A percentile compares a stretch with the other conserved stretches of the same genome.
These are phyloP conservation scores for Lottia scabra DNA, from an alignment of 2,888 invertebrate genomes.

Conservation along the genomic window DNA sequence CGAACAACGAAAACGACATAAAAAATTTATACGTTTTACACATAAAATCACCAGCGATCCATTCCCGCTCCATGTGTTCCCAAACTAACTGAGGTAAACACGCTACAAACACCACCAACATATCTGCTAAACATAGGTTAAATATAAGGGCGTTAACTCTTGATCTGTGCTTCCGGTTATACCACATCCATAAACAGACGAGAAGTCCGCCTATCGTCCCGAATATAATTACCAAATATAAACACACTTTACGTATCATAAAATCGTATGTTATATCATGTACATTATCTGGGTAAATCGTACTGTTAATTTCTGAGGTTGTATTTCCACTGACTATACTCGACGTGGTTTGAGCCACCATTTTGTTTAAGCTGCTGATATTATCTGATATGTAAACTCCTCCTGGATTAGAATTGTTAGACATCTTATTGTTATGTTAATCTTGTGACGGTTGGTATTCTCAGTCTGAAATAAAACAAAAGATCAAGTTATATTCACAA, in stretches of 20 bases:
- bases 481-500: too few relatives aligned
- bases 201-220: constrained; percentile 58
- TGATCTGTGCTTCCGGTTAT: constrained; percentile 49
- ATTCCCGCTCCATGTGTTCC: constrained; percentile 62
- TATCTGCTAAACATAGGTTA: constrained; percentile 65
- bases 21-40: constrained; percentile 66
- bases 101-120: constrained; percentile 63
- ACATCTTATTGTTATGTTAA: too few relatives aligned
- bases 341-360: too few relatives aligned
- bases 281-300: constrained; percentile 34
- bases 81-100: constrained; percentile 64
- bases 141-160: constrained; percentile 65
- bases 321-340: neutral
- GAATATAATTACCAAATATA: constrained; percentile 55
- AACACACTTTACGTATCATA: constrained; percentile 44
- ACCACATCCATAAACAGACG: constrained; percentile 62
- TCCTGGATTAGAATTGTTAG: too few relatives aligned
- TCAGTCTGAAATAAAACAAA: too few relatives aligned
- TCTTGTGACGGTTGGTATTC: too few relatives aligned
- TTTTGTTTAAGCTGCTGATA: too few relatives aligned
- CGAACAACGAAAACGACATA: constrained; percentile 64
- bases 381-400: too few relatives aligned
- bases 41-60: constrained; percentile 63
- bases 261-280: constrained; percentile 58
- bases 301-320: constrained; percentile 3